Base-by-base conservation (phyloP, 92 coral and sea anemone species). In the Metridium senile region DNA sequence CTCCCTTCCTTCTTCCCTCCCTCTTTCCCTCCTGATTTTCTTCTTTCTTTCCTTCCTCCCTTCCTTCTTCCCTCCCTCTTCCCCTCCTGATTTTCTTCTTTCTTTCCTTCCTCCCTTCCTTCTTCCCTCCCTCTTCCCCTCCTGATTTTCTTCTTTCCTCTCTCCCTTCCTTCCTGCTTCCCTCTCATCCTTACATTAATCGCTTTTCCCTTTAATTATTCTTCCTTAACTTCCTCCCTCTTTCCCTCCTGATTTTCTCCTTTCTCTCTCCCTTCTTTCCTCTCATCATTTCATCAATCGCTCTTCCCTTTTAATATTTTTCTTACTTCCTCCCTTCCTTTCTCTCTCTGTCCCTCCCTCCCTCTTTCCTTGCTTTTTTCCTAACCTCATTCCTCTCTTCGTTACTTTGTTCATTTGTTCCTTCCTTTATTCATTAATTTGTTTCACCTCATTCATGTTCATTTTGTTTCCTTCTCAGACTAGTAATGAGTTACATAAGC, bases 401-500 rank as follows among this genome's bases (percentile, higher is more conserved):
- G 32, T 11, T 45, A 23, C 29, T 19, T 66, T 31, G n/a, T 19
- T 59, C 3, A 4, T 59, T n/a, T 59, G 1, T 13, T 66, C 20
- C 51, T 23, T 70, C 32, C 22, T 70, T 25, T 10, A 19, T 66
- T 54, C 17, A 29, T 34, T 19, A 26, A 26, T 33, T 30, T 28
- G 26, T 10, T 68, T 33, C 72, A 20, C n/a, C n/a, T n/a, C n/a
- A n/a, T n/a, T n/a, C n/a, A n/a, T n/a, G n/a, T n/a, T n/a, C n/a
- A n/a, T n/a, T n/a, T n/a, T n/a, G n/a, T n/a, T n/a, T n/a, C n/a
- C n/a, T n/a, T n/a, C n/a, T n/a, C 85, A 89, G 82, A 62, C 86
- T 26, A 91, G 97, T 58, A 62, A 81, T 1, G 78, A 69, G 29
- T 86, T 90, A 27, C 85, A 84, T 58, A 35, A 64, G 30, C 80